A percentile compares a stretch with the other conserved stretches of the same genome.
phyloP scores from a whole-genome alignment of 2,113 vertebrate species.

The Xyrauchen texanus region DNA sequence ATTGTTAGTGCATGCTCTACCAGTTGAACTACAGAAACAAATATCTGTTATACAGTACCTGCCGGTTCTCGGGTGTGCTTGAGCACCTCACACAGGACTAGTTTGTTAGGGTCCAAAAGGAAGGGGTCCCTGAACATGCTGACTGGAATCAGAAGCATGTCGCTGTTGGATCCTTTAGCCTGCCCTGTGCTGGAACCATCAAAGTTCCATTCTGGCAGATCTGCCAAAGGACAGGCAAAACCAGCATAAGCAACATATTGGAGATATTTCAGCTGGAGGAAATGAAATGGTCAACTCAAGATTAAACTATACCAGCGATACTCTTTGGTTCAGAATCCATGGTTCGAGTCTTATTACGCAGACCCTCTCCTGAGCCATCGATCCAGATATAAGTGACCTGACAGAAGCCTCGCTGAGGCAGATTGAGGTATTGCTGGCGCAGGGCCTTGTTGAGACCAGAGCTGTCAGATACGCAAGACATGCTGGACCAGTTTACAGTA shows the following conservation, averaged over 20 bases:
- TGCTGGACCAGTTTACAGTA: slow-evolving; percentile 19
- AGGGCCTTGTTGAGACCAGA: slow-evolving; percentile 76
- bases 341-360: slow-evolving; percentile 77
- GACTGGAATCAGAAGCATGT: slow-evolving; percentile 80
- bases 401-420: slow-evolving; percentile 69
- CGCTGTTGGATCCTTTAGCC: slow-evolving; percentile 80
- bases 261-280: neutral
- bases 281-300: neutral
- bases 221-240: slow-evolving; percentile 55
- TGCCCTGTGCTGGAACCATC: slow-evolving; percentile 78
- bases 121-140: slow-evolving; percentile 78
- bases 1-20: too few relatives aligned
- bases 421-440: slow-evolving; percentile 74
- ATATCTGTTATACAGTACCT: slow-evolving; percentile 59
- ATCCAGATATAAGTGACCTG: slow-evolving; percentile 82
- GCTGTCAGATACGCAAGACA: slow-evolving; percentile 72
- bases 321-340: slow-evolving; percentile 71
- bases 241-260: neutral
- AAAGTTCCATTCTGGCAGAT: slow-evolving; percentile 78
- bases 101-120: slow-evolving; percentile 72
- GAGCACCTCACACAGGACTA: slow-evolving; percentile 79
- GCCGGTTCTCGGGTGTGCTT: slow-evolving; percentile 75
- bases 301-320: slow-evolving; percentile 65
- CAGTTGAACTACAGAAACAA: too few relatives aligned
- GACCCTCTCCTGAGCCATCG: slow-evolving; percentile 73